Conservation (phyloP, 2,888 invertebrate genomes). For the Drosophila anomelani region DNA sequence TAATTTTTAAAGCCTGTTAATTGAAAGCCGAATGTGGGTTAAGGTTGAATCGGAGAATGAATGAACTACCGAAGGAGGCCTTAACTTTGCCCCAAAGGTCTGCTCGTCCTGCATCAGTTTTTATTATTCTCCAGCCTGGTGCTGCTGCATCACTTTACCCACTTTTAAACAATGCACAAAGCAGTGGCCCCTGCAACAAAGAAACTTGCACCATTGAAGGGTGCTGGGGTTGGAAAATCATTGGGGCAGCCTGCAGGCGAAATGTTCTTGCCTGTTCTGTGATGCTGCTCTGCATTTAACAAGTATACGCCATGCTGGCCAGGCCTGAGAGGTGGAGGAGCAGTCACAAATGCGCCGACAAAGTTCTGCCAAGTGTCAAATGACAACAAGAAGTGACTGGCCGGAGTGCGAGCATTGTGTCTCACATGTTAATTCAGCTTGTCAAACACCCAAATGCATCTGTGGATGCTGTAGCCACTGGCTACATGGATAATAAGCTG, state of each 20-base stretch:
- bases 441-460: constrained; percentile 64
- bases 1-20: constrained; percentile 65
- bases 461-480: constrained; percentile 24
- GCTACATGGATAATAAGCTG: constrained; percentile 30
- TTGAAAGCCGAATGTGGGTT: constrained; percentile 65
- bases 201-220: constrained; percentile 50
- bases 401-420: constrained; percentile 36
- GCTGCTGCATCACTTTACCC: constrained; percentile 53
- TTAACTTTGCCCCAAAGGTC: constrained; percentile 40
- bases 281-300: constrained; percentile 62
- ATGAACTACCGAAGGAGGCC: constrained; percentile 10
- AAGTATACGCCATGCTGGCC: constrained; percentile 74
- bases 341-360: constrained; percentile 72
- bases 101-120: constrained; percentile 23
- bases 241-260: constrained; percentile 28
- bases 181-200: constrained; percentile 56
- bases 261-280: constrained; percentile 37
- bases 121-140: constrained; percentile 21
- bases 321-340: constrained; percentile 57
- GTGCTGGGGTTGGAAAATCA: constrained; percentile 2
- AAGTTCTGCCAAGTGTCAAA: constrained; percentile 59
- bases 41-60: constrained; percentile 51
- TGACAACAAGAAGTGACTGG: constrained; percentile 33
- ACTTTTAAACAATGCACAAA: constrained; percentile 56
- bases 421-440: constrained; percentile 71